Conservation (phyloP, 2,797 vertebrate genomes). For the Oreochromis mossambicus region DNA sequence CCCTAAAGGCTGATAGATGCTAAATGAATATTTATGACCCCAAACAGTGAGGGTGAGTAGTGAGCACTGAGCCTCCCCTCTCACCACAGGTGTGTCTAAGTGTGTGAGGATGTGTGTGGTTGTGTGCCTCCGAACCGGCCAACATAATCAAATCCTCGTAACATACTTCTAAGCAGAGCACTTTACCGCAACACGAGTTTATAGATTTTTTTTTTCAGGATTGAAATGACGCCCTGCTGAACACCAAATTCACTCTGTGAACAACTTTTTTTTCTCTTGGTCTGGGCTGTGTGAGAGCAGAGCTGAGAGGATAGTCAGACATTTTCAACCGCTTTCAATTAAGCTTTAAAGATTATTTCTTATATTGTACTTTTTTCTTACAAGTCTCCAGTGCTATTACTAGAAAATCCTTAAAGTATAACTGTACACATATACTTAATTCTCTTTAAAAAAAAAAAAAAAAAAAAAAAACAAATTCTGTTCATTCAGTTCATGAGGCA, state of each 20-base stretch:
- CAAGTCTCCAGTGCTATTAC: neutral
- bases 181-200: neutral
- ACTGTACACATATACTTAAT: neutral
- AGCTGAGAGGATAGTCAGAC: neutral
- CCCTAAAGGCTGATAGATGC: conserved; percentile 44
- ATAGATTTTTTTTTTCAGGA: neutral
- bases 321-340: neutral
- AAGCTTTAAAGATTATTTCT: neutral
- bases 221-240: neutral
- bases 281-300: neutral
- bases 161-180: neutral
- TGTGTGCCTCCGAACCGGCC: neutral
- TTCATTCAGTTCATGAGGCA: neutral
- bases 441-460: neutral
- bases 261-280: neutral
- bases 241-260: neutral
- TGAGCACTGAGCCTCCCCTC: neutral
- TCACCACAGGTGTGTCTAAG: neutral
- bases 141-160: conserved; percentile 6
- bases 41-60: conserved; percentile 6
- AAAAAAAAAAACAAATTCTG: neutral
- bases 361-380: neutral
- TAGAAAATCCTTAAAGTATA: neutral
- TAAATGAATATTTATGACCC: conserved; percentile 58
- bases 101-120: neutral